These are phyloP conservation scores for Chlorodrepanis virens DNA, from an alignment of 2,113 vertebrate genomes.

Conservation along the genomic window DNA sequence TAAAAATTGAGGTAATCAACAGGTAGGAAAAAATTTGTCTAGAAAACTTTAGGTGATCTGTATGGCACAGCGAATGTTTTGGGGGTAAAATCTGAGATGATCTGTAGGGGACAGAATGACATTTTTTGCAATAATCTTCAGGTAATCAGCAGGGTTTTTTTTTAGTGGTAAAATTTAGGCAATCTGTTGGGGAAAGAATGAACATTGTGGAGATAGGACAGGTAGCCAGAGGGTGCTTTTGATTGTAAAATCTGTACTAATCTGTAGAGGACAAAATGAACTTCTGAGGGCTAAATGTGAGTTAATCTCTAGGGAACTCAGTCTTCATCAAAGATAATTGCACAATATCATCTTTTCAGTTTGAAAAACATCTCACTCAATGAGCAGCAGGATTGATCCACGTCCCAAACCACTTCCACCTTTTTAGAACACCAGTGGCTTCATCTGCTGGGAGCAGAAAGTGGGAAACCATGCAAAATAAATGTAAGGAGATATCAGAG, in stretches of 20 bases:
- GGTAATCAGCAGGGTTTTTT: rapidly evolving
- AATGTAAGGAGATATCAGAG: background rate
- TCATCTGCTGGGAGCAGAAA: background rate
- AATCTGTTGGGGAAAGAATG: background rate
- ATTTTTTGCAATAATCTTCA: background rate
- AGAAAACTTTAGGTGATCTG: background rate
- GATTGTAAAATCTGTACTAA: background rate
- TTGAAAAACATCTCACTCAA: background rate
- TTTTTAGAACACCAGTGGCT: background rate
- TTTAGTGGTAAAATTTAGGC: background rate
- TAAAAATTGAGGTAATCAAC: background rate
- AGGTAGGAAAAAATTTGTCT: background rate
- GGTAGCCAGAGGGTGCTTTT: background rate
- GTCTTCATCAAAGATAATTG: background rate
- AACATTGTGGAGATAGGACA: background rate
- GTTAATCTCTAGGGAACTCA: background rate
- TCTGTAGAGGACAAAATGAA: background rate
- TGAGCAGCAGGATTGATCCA: background rate
- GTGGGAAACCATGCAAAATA: background rate
- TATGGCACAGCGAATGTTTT: background rate
- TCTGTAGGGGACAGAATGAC: background rate
- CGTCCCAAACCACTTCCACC: background rate
- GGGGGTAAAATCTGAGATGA: background rate
- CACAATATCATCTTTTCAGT: background rate
- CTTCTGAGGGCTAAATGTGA: background rate